phyloP scores from a whole-genome alignment of 2,797 vertebrate species.

The Coccyzus lansbergi region DNA sequence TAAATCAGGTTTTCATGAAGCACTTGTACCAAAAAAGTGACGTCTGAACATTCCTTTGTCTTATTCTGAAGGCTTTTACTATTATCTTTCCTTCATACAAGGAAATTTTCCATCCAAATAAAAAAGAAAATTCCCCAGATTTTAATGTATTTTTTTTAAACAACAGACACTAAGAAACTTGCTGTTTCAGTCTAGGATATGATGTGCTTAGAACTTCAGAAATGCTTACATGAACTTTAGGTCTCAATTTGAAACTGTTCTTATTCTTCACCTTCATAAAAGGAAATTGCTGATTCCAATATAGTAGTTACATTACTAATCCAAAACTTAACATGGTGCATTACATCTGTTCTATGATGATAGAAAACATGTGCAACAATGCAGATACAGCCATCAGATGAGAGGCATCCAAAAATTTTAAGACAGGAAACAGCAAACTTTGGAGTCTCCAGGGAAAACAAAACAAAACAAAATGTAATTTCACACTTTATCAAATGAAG shows the following conservation, averaged over 20 bases:
- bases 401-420: neutral
- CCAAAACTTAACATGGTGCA: slow-evolving; percentile 22
- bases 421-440: neutral
- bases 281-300: slow-evolving; percentile 59
- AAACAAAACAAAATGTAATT: neutral
- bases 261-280: slow-evolving; percentile 34
- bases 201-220: neutral
- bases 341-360: slow-evolving; percentile 28
- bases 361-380: slow-evolving; percentile 29
- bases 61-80: neutral
- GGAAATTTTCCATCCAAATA: neutral
- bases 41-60: neutral
- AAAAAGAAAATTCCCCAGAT: neutral
- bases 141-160: neutral
- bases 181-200: neutral
- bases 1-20: neutral
- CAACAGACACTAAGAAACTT: neutral
- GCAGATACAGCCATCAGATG: neutral
- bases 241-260: neutral
- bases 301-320: slow-evolving; percentile 14
- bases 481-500: neutral
- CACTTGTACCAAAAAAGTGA: neutral
- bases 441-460: neutral
- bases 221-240: slow-evolving; percentile 22
- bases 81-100: neutral